Percentiles rank a stretch among this genome's conserved stretches.
Evolutionary conservation across 2,888 invertebrate genomes (phyloP).

Genomic region (Cenopis cana): DNA sequence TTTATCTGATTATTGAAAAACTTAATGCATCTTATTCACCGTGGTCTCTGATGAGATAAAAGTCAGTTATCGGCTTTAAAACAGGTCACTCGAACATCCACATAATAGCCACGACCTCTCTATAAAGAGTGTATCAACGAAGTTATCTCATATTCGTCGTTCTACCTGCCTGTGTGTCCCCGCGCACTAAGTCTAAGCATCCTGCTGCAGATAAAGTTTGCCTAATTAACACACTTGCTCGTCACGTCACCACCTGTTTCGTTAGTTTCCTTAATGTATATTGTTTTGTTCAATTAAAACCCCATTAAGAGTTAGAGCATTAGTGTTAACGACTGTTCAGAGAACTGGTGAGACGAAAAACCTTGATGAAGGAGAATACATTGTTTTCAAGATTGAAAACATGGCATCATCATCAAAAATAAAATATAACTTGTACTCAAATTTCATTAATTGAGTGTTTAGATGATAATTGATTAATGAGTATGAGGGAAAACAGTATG

Average conservation of each 20-base stretch:
- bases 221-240: constrained; percentile 72
- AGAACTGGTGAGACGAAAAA: constrained; percentile 8
- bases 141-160: neutral
- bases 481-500: no score
- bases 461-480: no score
- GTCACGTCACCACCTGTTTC: constrained; percentile 64
- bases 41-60: no score
- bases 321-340: constrained; percentile 34
- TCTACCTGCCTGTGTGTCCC: constrained; percentile 31
- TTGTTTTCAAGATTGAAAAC: neutral
- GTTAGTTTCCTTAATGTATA: constrained; percentile 43
- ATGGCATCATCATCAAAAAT: neutral
- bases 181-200: constrained; percentile 51
- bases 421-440: no score
- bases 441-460: no score
- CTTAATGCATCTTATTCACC: no score
- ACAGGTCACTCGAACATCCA: no score
- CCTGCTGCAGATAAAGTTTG: constrained; percentile 68
- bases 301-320: constrained; percentile 38
- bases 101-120: no score
- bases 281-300: constrained; percentile 45
- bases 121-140: no score
- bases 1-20: no score
- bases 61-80: no score
- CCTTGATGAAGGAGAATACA: neutral